phyloP scores from a whole-genome alignment of 2,113 vertebrate species.

The Oxyura jamaicensis region DNA sequence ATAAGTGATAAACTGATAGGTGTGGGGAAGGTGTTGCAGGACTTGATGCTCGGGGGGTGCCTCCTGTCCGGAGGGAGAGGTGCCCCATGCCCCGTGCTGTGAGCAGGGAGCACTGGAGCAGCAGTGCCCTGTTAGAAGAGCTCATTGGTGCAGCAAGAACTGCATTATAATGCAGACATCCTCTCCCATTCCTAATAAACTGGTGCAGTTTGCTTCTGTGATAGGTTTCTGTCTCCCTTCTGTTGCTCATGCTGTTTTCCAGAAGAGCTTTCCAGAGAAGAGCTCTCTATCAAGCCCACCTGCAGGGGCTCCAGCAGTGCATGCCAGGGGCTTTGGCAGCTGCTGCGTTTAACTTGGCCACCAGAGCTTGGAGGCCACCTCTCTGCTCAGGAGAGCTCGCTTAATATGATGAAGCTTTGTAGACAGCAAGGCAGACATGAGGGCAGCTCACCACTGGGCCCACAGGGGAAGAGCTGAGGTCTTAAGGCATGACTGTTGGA shows the following conservation, averaged over 20 bases:
- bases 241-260: background rate
- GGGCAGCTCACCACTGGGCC: background rate
- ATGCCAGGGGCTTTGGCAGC: constrained; percentile 36
- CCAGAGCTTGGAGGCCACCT: background rate
- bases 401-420: background rate
- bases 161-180: background rate
- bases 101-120: background rate
- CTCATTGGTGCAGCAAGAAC: background rate
- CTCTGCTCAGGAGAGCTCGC: background rate
- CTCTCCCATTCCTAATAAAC: background rate
- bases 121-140: background rate
- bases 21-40: background rate
- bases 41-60: background rate
- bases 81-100: background rate
- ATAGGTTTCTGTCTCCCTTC: background rate
- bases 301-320: background rate
- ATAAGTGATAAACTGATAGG: background rate
- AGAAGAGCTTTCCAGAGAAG: background rate
- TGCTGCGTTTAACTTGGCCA: constrained; percentile 12
- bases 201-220: background rate
- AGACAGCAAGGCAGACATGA: background rate
- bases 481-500: constrained; percentile 17
- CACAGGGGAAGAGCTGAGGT: background rate
- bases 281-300: background rate
- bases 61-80: background rate